These are phyloP conservation scores for Mirounga angustirostris DNA, from an alignment of 2,113 vertebrate genomes.

Conservation along the genomic window DNA sequence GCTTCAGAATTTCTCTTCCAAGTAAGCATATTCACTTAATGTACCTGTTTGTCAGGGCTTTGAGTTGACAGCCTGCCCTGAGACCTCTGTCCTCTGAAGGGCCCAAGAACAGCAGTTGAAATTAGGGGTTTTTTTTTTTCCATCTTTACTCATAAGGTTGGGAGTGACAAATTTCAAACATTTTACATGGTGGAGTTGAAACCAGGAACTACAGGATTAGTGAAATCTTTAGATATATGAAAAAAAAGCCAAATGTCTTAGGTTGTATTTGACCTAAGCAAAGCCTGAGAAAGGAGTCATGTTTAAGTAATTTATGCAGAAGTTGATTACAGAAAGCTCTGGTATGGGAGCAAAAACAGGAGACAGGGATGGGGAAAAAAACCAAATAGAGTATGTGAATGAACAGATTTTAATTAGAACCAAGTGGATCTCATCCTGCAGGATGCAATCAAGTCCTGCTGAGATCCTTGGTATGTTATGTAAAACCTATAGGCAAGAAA, in stretches of 20 bases:
- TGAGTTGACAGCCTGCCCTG: background rate
- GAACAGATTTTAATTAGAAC: background rate
- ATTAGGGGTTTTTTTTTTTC: background rate
- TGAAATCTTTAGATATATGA: background rate
- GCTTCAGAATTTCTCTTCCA: background rate
- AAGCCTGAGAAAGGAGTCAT: background rate
- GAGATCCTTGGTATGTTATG: background rate
- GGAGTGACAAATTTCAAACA: background rate
- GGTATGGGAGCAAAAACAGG: background rate
- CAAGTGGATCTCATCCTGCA: background rate
- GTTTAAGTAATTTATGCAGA: background rate
- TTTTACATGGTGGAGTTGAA: background rate
- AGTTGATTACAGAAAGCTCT: background rate
- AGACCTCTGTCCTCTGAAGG: background rate
- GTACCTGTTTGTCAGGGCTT: background rate
- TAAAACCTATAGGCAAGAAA: background rate
- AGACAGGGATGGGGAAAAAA: background rate
- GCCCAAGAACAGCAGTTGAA: fast-evolving
- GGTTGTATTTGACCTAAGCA: background rate
- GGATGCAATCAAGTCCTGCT: background rate
- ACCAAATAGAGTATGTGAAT: background rate
- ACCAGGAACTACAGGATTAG: background rate
- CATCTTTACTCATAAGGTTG: background rate
- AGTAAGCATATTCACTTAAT: background rate
- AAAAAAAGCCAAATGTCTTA: background rate